phyloP scores from a whole-genome alignment of 2,113 vertebrate genomes.

The Nansenia antarctica region DNA sequence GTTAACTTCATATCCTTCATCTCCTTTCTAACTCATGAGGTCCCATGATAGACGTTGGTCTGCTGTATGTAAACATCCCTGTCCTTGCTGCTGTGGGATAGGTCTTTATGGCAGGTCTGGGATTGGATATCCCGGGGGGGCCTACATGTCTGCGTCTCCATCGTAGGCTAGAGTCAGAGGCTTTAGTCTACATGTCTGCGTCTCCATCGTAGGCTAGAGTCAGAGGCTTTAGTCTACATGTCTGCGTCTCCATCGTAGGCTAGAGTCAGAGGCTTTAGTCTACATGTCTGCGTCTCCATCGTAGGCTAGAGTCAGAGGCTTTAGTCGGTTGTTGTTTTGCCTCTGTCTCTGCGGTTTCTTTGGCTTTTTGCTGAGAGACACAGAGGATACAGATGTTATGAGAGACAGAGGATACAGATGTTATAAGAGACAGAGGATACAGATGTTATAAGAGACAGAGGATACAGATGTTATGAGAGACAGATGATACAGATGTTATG shows the following conservation, averaged over 20 bases:
- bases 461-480: too few relatives aligned
- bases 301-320: constrained; percentile 96
- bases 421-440: too few relatives aligned
- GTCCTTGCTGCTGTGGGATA: constrained; percentile 29
- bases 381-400: constrained; percentile 71
- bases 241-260: constrained; percentile 97
- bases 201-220: constrained; percentile 98
- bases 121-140: constrained; percentile 2
- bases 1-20: not conserved
- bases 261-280: constrained; percentile 29
- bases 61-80: constrained; percentile 25
- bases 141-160: constrained; percentile 97
- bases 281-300: constrained; percentile 98
- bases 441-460: constrained; percentile 45
- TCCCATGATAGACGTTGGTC: not conserved
- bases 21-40: not conserved
- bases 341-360: constrained; percentile 97
- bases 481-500: too few relatives aligned
- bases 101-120: constrained; percentile 25
- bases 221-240: constrained; percentile 98
- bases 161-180: constrained; percentile 97
- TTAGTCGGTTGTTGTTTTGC: constrained; percentile 95
- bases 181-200: constrained; percentile 97
- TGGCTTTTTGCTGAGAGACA: constrained; percentile 92
- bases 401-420: constrained; percentile 37